These are phyloP conservation scores for Eulemur coronatus DNA, from an alignment of 2,797 vertebrate species.

Conservation along the genomic window DNA sequence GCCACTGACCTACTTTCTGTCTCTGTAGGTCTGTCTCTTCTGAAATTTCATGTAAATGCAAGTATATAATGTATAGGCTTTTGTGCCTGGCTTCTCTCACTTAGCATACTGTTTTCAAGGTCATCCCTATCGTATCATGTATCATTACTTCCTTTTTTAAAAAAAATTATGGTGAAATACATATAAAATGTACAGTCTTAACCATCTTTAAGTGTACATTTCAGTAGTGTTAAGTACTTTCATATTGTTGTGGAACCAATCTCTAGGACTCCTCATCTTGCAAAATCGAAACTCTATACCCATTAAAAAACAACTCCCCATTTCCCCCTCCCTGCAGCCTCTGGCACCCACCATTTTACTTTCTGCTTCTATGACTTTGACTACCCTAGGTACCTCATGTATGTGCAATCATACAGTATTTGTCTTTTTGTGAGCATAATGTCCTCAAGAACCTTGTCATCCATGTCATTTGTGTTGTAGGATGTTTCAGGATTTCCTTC, in stretches of 20 bases:
- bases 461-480: not conserved
- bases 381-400: not conserved
- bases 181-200: not conserved
- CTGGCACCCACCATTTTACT: not conserved
- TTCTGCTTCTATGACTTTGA: not conserved
- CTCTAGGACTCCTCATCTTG: not conserved
- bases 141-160: not conserved
- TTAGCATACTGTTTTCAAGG: not conserved
- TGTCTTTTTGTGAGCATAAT: not conserved
- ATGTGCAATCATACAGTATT: not conserved
- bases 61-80: not conserved
- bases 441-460: not conserved
- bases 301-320: not conserved
- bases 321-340: not conserved
- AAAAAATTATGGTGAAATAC: not conserved
- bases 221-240: not conserved
- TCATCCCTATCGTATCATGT: not conserved
- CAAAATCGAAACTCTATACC: not conserved
- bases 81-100: not conserved
- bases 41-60: not conserved
- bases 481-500: not conserved
- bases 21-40: not conserved
- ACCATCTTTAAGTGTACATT: not conserved
- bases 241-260: not conserved
- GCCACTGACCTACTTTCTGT: not conserved